Percentiles rank a stretch among this genome's conserved stretches.
phyloP scores from a whole-genome alignment of 1,140 invertebrate genomes.

The Drosophila mojavensis region DNA sequence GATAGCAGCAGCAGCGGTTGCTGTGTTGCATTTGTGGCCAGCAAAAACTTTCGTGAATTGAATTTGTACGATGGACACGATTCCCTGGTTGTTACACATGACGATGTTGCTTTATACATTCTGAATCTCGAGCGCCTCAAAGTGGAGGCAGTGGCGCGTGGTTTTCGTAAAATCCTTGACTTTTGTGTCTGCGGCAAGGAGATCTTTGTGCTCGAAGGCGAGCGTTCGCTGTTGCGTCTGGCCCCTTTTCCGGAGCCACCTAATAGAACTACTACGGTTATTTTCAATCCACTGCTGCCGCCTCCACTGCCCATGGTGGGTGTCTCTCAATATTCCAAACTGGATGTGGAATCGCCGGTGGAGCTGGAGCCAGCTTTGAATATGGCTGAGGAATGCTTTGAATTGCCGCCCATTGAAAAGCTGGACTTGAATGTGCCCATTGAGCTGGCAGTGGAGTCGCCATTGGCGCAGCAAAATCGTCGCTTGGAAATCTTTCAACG shows the following conservation, averaged over 20 bases:
- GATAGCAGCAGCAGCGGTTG: not conserved
- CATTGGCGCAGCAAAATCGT: conserved; percentile 71
- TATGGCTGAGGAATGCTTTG: conserved; percentile 85
- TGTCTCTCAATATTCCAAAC: conserved; percentile 34
- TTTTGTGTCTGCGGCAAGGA: conserved; percentile 85
- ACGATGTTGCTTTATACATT: conserved; percentile 89
- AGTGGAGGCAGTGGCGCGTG: conserved; percentile 85
- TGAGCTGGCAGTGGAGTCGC: conserved; percentile 82
- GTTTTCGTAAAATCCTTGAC: conserved; percentile 83
- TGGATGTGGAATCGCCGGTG: conserved; percentile 62
- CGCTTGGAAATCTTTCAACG: conserved; percentile 80
- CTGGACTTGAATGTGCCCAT: conserved; percentile 84
- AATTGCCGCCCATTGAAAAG: conserved; percentile 84
- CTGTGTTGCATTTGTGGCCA: conserved; percentile 82
- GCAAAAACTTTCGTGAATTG: conserved; percentile 88
- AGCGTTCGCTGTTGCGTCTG: conserved; percentile 87
- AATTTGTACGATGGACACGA: conserved; percentile 88
- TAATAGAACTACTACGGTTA: conserved; percentile 69
- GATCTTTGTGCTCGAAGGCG: conserved; percentile 90
- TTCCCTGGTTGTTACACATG: conserved; percentile 90
- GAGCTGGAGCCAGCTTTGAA: conserved; percentile 74
- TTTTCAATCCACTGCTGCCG: conserved; percentile 78
- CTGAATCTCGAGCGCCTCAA: conserved; percentile 88
- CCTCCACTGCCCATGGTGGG: conserved; percentile 73
- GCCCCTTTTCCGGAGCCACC: conserved; percentile 84